Percentiles rank a stretch among this genome's conserved stretches.
These are phyloP conservation scores for Drosophila ficusphila DNA, from an alignment of 1,140 invertebrate species.

Conservation along the genomic window DNA sequence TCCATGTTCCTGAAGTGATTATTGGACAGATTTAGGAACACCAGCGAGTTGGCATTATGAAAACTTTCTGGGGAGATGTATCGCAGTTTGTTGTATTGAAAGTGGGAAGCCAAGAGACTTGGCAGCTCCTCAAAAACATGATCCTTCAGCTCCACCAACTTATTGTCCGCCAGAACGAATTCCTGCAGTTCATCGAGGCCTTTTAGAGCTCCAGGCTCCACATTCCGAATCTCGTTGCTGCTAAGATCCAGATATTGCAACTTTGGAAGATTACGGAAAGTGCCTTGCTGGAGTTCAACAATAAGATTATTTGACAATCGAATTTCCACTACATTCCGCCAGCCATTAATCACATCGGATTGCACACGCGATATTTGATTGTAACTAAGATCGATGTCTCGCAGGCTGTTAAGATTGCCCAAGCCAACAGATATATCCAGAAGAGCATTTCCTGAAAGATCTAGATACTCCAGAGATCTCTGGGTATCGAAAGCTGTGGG, in stretches of 20 bases:
- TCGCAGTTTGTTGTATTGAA: conserved; percentile 92
- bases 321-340: conserved; percentile 88
- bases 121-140: conserved; percentile 91
- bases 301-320: conserved; percentile 90
- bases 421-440: conserved; percentile 89
- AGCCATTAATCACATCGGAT: conserved; percentile 87
- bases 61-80: conserved; percentile 91
- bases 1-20: conserved; percentile 90
- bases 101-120: conserved; percentile 89
- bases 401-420: conserved; percentile 88
- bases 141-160: conserved; percentile 89
- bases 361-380: conserved; percentile 91
- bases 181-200: conserved; percentile 91
- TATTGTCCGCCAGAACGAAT: conserved; percentile 91
- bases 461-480: conserved; percentile 89
- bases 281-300: conserved; percentile 88
- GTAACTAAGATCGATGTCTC: conserved; percentile 90
- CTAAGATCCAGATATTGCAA: conserved; percentile 91
- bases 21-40: conserved; percentile 92
- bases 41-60: conserved; percentile 89
- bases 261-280: conserved; percentile 89
- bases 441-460: conserved; percentile 92
- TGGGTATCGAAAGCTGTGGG: conserved; percentile 88
- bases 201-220: conserved; percentile 91
- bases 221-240: conserved; percentile 91